These are phyloP conservation scores for Eutrigla gurnardus DNA, from an alignment of 2,797 vertebrate species.

Conservation along the genomic window DNA sequence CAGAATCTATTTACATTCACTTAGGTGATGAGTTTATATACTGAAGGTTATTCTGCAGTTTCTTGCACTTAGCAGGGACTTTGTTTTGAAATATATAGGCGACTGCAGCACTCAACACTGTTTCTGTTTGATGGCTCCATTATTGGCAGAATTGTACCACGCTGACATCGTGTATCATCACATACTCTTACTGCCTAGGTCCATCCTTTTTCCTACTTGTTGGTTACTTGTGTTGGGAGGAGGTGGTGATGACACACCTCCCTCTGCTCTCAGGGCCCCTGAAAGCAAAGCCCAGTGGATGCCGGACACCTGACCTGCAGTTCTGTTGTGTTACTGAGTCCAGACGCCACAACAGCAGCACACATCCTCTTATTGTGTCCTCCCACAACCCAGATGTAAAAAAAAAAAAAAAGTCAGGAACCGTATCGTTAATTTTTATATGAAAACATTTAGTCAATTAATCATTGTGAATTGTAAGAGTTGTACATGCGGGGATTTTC, in stretches of 20 bases:
- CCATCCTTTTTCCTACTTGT: slow-evolving; percentile 13
- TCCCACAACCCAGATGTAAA: slow-evolving; percentile 38
- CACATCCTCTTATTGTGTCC: slow-evolving; percentile 44
- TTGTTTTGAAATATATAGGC: slow-evolving; percentile 28
- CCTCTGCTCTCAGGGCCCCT: slow-evolving; percentile 6
- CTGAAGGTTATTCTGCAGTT: slow-evolving; percentile 46
- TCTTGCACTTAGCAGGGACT: slow-evolving; percentile 25
- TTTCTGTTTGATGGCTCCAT: slow-evolving; percentile 12
- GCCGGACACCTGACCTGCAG: slow-evolving; percentile 39
- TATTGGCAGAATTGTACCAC: neutral
- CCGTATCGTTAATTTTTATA: slow-evolving; percentile 19
- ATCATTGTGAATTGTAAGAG: slow-evolving; percentile 1
- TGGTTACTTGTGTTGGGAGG: slow-evolving; percentile 10
- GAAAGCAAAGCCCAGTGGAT: slow-evolving; percentile 38
- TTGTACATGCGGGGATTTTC: slow-evolving; percentile 24
- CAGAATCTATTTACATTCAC: slow-evolving; percentile 63
- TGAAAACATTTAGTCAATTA: slow-evolving; percentile 41
- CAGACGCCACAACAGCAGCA: slow-evolving; percentile 31
- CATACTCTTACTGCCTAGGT: neutral
- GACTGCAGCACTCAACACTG: neutral
- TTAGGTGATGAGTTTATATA: slow-evolving; percentile 44
- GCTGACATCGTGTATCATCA: neutral
- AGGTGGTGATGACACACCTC: neutral
- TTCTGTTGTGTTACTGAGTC: slow-evolving; percentile 18
- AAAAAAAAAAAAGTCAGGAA: slow-evolving; percentile 33